Conservation (phyloP, 1,140 invertebrate genomes). For the Carcinoscorpius rotundicauda region DNA sequence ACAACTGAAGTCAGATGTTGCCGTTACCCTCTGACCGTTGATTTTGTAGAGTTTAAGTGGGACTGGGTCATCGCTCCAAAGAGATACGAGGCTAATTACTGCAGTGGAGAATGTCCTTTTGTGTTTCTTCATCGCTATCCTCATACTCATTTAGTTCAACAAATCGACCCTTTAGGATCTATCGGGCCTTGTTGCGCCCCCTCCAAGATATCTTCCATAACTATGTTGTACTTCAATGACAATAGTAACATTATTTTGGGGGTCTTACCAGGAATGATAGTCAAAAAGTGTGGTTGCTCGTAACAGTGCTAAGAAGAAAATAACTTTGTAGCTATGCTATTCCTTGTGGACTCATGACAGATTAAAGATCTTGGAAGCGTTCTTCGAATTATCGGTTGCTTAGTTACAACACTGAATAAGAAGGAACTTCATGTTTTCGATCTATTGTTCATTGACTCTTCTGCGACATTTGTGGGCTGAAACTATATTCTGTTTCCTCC, state of each 20-base stretch:
- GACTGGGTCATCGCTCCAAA: constrained; percentile 96
- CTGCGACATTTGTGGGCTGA: too few relatives aligned
- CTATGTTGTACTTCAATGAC: constrained; percentile 86
- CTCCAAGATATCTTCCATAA: constrained; percentile 72
- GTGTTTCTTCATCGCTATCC: constrained; percentile 76
- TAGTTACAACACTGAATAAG: too few relatives aligned
- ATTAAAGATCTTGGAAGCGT: too few relatives aligned
- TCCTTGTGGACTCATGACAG: too few relatives aligned
- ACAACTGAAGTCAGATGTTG: constrained; percentile 70
- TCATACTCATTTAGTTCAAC: constrained; percentile 83
- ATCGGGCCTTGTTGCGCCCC: constrained; percentile 81
- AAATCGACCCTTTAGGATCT: constrained; percentile 52
- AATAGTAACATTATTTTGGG: constrained; percentile 71
- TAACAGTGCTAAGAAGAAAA: constrained; percentile 34
- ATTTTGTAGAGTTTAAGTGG: constrained; percentile 95
- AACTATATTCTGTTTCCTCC: too few relatives aligned
- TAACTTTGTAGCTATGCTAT: too few relatives aligned
- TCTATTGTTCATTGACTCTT: too few relatives aligned
- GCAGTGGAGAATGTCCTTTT: constrained; percentile 85
- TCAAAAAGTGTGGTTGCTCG: constrained; percentile 81
- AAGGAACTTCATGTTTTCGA: too few relatives aligned
- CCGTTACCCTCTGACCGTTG: constrained; percentile 79
- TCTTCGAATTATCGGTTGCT: too few relatives aligned
- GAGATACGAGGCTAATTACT: constrained; percentile 91
- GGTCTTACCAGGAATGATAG: constrained; percentile 80